These are phyloP conservation scores for Pomacea maculata DNA, from an alignment of 1,140 invertebrate species.

Conservation along the genomic window DNA sequence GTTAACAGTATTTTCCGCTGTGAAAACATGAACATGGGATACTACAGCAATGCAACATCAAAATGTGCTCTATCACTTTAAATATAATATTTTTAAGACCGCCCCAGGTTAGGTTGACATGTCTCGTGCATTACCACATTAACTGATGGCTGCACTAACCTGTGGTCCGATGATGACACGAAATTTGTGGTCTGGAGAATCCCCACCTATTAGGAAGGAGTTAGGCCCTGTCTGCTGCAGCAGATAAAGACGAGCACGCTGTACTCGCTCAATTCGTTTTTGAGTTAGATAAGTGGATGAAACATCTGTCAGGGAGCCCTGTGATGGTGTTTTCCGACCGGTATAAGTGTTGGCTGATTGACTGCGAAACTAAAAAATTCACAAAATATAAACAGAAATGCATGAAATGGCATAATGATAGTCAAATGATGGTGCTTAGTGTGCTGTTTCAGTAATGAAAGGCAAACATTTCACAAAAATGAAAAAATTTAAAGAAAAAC, in stretches of 20 bases:
- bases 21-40: no score
- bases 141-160: constrained; percentile 42
- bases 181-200: constrained; percentile 67
- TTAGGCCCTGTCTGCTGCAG: constrained; percentile 68
- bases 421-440: background rate
- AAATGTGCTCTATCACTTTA: background rate
- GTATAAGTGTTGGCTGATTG: constrained; percentile 22
- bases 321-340: constrained; percentile 33
- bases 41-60: constrained; percentile 4
- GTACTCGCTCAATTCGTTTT: constrained; percentile 62
- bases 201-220: constrained; percentile 67
- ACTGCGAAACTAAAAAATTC: constrained; percentile 35
- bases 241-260: constrained; percentile 65
- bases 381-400: background rate
- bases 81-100: background rate
- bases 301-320: constrained; percentile 20
- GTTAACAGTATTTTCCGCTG: no score
- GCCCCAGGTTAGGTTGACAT: no score
- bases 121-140: no score
- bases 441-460: background rate
- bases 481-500: no score
- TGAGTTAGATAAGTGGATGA: constrained; percentile 50
- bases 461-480: no score
- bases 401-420: background rate
- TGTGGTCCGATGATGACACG: constrained; percentile 68